phyloP scores from a whole-genome alignment of 2,888 invertebrate species.

The Anoncus sp. region DNA sequence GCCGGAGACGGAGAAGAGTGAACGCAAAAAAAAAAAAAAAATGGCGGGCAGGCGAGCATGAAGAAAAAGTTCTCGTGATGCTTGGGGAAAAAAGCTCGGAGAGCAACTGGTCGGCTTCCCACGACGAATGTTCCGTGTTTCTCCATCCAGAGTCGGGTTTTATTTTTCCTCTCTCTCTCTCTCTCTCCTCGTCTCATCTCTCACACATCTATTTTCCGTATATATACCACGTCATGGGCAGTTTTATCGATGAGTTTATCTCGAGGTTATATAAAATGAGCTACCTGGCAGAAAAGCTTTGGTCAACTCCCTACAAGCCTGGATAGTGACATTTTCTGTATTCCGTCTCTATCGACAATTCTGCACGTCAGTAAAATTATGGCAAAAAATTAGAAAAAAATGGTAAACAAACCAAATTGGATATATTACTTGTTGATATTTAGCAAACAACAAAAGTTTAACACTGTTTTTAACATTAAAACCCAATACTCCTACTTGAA shows the following conservation, averaged over 20 bases:
- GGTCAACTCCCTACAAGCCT: constrained; percentile 22
- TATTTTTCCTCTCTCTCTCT: constrained; percentile 19
- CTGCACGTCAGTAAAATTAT: neutral
- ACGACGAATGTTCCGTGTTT: constrained; percentile 57
- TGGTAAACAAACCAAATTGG: no score
- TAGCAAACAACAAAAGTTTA: no score
- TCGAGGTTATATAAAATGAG: constrained; percentile 40
- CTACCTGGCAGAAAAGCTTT: constrained; percentile 19
- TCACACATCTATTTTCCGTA: constrained; percentile 34
- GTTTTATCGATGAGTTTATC: constrained; percentile 58
- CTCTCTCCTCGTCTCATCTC: constrained; percentile 18
- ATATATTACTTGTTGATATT: no score
- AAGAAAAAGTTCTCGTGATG: constrained; percentile 54
- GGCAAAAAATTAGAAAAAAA: neutral
- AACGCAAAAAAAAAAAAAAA: constrained; percentile 1
- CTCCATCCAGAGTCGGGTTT: constrained; percentile 30
- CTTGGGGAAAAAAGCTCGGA: constrained; percentile 41
- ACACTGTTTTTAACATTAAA: no score
- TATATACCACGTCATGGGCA: constrained; percentile 3
- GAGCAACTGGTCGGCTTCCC: constrained; percentile 66
- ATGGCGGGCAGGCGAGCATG: constrained; percentile 29
- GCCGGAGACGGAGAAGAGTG: neutral
- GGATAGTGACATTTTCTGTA: neutral
- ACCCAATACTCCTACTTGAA: no score
- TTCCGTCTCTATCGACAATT: neutral